Evolutionary conservation across 2,888 invertebrate genomes (phyloP).

Genomic region (Chloroclystis v-ata): DNA sequence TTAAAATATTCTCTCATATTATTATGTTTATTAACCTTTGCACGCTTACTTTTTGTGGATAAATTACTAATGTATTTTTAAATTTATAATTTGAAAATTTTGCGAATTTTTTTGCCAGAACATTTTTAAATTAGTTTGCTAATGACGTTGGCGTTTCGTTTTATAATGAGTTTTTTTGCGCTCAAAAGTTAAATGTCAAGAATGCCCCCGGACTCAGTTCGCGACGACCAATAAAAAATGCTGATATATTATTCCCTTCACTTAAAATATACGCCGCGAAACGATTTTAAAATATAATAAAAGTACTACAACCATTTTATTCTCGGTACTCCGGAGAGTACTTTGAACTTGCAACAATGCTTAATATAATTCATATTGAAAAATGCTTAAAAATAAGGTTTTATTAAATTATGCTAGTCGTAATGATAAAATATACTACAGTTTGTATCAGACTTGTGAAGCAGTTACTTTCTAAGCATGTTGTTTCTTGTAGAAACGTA

Average conservation of each 20-base stretch:
- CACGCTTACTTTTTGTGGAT: slow-evolving; percentile 7
- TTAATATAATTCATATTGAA: neutral
- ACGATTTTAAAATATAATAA: slow-evolving; percentile 11
- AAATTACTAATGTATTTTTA: slow-evolving; percentile 10
- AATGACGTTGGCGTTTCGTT: slow-evolving; percentile 8
- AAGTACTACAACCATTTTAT: slow-evolving; percentile 14
- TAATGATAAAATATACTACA: too few relatives aligned
- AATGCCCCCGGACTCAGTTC: slow-evolving; percentile 25
- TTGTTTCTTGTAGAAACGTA: neutral
- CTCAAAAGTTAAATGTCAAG: slow-evolving; percentile 33
- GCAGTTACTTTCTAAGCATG: neutral
- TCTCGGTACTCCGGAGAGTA: slow-evolving; percentile 3
- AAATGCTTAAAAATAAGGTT: neutral
- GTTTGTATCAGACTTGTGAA: too few relatives aligned
- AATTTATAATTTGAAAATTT: slow-evolving; percentile 4
- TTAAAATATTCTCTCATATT: neutral
- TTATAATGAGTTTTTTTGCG: slow-evolving; percentile 15
- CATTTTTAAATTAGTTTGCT: slow-evolving; percentile 10
- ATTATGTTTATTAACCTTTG: neutral
- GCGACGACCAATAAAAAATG: slow-evolving; percentile 33
- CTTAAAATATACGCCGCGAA: slow-evolving; percentile 23
- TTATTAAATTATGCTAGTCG: too few relatives aligned
- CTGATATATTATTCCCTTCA: slow-evolving; percentile 38
- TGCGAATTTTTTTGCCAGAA: slow-evolving; percentile 11
- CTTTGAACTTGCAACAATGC: slow-evolving; percentile 3